These are phyloP conservation scores for Callipepla californica DNA, from an alignment of 2,113 vertebrate genomes.

Conservation along the genomic window DNA sequence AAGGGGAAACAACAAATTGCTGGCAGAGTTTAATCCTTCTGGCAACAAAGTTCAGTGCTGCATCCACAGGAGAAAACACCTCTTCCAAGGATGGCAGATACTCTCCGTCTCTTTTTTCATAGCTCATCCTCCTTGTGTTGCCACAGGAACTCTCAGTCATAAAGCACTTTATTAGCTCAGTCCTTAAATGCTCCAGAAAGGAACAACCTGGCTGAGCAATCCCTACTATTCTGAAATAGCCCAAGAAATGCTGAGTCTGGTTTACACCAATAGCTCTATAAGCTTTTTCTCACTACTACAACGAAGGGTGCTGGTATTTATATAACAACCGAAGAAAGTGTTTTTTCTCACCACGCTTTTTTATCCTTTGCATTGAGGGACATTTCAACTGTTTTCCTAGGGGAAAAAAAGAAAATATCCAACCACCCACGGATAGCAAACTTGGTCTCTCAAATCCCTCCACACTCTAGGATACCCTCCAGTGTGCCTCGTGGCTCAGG, in stretches of 20 bases:
- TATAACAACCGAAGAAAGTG: background rate
- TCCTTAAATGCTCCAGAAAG: background rate
- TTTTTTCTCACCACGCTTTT: background rate
- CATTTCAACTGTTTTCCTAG: background rate
- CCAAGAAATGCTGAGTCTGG: background rate
- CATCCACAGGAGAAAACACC: background rate
- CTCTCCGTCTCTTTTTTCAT: background rate
- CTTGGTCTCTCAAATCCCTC: background rate
- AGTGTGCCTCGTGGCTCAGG: background rate
- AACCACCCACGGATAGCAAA: background rate
- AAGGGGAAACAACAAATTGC: background rate
- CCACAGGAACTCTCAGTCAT: background rate
- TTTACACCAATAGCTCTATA: background rate
- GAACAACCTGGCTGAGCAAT: background rate
- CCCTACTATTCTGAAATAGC: background rate
- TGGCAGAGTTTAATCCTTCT: background rate
- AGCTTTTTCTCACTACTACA: background rate
- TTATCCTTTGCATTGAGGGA: background rate
- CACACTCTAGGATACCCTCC: background rate
- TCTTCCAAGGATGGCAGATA: background rate
- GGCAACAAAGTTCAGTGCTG: background rate
- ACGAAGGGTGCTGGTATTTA: background rate
- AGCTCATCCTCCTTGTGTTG: background rate
- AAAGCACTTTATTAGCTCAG: background rate
- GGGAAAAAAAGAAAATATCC: background rate